Conservation (phyloP, 2,113 vertebrate species). For the Geococcyx californianus region DNA sequence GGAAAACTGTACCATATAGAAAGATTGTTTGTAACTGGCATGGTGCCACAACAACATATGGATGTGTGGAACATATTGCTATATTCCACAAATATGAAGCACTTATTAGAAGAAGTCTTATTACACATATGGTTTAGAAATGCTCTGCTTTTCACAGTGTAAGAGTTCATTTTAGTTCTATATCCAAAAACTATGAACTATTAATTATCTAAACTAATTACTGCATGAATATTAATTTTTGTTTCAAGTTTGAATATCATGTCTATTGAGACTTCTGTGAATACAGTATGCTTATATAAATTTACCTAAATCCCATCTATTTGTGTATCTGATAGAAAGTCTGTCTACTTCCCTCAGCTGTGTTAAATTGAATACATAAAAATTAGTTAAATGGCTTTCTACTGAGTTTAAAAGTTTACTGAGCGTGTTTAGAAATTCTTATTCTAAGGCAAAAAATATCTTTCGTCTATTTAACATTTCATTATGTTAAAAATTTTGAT, state of each 20-base stretch:
- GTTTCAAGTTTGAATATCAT: neutral
- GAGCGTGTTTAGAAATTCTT: neutral
- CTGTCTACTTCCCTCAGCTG: neutral
- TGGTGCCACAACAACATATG: neutral
- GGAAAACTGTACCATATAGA: neutral
- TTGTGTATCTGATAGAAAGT: neutral
- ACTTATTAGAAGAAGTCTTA: neutral
- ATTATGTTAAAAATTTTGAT: neutral
- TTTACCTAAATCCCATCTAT: neutral
- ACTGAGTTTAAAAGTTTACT: neutral
- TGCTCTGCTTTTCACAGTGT: neutral
- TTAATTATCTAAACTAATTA: neutral
- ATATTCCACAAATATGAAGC: neutral
- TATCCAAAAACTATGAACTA: neutral
- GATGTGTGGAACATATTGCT: neutral
- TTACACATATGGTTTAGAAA: neutral
- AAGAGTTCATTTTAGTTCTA: neutral
- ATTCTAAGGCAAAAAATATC: accelerated
- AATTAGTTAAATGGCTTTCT: neutral
- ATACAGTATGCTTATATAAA: accelerated
- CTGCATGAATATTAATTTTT: neutral
- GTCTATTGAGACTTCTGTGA: neutral
- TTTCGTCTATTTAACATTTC: neutral
- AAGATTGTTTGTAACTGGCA: neutral
- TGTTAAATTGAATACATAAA: neutral